A percentile compares a stretch with the other conserved stretches of the same genome.
Conservation (phyloP, 2,113 vertebrate genomes). For the Murina feae region DNA sequence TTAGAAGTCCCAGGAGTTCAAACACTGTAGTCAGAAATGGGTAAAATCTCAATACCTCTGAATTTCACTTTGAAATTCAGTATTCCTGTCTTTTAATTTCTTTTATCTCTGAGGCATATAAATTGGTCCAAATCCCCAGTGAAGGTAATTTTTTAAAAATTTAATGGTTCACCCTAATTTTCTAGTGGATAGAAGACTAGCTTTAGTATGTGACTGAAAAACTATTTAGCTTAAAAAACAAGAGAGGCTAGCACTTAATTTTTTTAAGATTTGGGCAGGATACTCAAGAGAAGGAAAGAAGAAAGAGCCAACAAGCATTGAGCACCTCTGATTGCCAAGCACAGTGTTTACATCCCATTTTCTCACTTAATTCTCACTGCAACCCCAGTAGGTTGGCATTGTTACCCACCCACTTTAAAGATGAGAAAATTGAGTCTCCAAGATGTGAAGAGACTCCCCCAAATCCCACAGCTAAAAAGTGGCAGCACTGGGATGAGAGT, state of each 20-base stretch:
- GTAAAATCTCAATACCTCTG: slow-evolving; percentile 39
- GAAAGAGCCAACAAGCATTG: not conserved
- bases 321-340: not conserved
- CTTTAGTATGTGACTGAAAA: not conserved
- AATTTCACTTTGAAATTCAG: slow-evolving; percentile 32
- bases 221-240: not conserved
- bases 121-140: slow-evolving; percentile 12
- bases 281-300: not conserved
- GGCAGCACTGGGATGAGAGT: not conserved
- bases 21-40: slow-evolving; percentile 48
- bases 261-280: not conserved
- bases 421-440: not conserved
- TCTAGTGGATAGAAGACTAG: not conserved
- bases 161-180: not conserved
- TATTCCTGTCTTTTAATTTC: not conserved
- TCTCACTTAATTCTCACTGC: not conserved
- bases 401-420: not conserved
- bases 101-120: not conserved
- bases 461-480: not conserved
- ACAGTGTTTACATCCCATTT: not conserved
- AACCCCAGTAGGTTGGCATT: no score
- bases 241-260: not conserved
- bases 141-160: not conserved
- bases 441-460: not conserved
- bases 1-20: slow-evolving; percentile 50